Conservation (phyloP, 2,113 vertebrate species). For the Arothron firmamentum region DNA sequence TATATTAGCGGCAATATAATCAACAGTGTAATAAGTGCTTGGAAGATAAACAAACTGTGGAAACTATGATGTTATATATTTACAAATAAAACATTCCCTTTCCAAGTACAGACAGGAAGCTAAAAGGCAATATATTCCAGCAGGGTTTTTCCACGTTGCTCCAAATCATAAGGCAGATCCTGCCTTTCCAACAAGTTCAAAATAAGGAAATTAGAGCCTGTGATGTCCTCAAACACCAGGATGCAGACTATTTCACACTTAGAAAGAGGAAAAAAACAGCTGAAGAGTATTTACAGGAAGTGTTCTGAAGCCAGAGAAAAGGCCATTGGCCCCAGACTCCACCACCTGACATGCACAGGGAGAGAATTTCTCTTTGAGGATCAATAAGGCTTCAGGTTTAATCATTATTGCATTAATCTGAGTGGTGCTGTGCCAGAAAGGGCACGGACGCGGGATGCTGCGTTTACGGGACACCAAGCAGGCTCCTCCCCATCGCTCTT, state of each 20-base stretch:
- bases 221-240: not conserved
- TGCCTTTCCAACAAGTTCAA: not conserved
- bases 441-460: constrained; percentile 20
- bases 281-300: not conserved
- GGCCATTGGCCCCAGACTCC: not conserved
- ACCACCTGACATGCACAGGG: constrained; percentile 9
- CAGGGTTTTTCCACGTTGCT: not conserved
- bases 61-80: too few relatives aligned
- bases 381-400: constrained; percentile 39
- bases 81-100: not conserved
- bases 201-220: not conserved
- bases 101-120: not conserved
- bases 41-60: too few relatives aligned
- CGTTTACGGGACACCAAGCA: constrained; percentile 27
- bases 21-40: too few relatives aligned
- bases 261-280: not conserved
- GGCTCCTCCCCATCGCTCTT: constrained; percentile 23
- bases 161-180: not conserved
- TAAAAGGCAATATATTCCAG: not conserved
- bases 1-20: too few relatives aligned
- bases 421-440: constrained; percentile 15
- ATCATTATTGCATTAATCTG: constrained; percentile 33
- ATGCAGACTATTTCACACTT: not conserved
- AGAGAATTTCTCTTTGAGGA: constrained; percentile 16
- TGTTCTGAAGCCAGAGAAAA: not conserved